phyloP scores from a whole-genome alignment of 2,113 vertebrate genomes.

The Bubo blakistoni region DNA sequence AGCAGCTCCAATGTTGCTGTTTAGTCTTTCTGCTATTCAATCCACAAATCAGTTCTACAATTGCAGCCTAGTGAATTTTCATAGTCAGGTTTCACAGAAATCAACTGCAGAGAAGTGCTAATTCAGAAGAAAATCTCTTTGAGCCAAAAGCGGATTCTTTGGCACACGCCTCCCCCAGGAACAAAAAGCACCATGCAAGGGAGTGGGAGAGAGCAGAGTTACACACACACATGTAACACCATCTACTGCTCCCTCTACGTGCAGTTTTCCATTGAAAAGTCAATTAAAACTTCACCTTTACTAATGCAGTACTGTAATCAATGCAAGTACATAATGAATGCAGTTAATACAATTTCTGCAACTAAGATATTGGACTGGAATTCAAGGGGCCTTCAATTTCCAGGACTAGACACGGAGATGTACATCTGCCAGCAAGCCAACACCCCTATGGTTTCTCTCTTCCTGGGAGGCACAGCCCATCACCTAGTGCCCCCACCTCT shows the following conservation, averaged over 20 bases:
- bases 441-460: background rate
- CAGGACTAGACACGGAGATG: background rate
- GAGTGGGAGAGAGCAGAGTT: background rate
- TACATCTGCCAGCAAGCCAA: background rate
- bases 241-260: background rate
- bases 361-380: background rate
- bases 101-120: background rate
- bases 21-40: background rate
- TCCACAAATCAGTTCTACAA: background rate
- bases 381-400: background rate
- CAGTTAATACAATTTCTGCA: background rate
- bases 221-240: fast-evolving
- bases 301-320: background rate
- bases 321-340: background rate
- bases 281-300: background rate
- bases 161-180: background rate
- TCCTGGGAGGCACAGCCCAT: background rate
- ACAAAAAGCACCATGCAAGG: background rate
- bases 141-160: background rate
- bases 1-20: background rate
- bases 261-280: background rate
- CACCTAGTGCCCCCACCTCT: background rate
- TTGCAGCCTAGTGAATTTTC: background rate
- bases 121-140: background rate
- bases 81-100: background rate